Conservation (phyloP, 2,888 invertebrate genomes). For the Octodonta nipae region DNA sequence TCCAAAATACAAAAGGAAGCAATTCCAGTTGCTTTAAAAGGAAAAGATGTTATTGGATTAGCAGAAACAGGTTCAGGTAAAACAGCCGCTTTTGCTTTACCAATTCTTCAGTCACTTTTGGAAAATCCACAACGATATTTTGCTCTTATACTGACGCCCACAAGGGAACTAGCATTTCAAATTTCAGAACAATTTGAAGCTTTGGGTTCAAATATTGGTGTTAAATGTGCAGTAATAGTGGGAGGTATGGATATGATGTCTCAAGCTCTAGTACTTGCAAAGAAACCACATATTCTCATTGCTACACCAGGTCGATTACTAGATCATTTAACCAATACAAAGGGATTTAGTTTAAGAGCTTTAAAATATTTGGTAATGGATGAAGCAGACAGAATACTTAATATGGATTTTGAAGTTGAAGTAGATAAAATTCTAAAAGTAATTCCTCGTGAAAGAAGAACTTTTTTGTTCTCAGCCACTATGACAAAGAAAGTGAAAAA, state of each 20-base stretch:
- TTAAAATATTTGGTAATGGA: conserved; percentile 71
- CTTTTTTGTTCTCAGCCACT: conserved; percentile 93
- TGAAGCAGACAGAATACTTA: conserved; percentile 95
- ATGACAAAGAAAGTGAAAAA: conserved; percentile 98
- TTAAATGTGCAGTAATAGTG: conserved; percentile 91
- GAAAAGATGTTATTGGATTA: conserved; percentile 52
- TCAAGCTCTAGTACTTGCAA: conserved; percentile 78
- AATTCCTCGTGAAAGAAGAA: conserved; percentile 80
- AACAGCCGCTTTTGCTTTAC: conserved; percentile 94
- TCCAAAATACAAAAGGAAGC: conserved; percentile 92
- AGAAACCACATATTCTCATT: conserved; percentile 93
- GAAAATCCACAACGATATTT: conserved; percentile 89
- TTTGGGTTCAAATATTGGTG: conserved; percentile 77
- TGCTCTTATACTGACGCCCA: conserved; percentile 86
- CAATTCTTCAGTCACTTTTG: conserved; percentile 81
- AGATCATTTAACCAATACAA: conserved; percentile 94
- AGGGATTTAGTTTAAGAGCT: conserved; percentile 67
- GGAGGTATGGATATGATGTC: conserved; percentile 98
- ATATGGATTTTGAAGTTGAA: conserved; percentile 98
- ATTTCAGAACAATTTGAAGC: conserved; percentile 98
- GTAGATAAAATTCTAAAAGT: conserved; percentile 88
- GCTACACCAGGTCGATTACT: conserved; percentile 92
- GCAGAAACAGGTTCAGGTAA: conserved; percentile 89
- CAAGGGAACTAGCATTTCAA: conserved; percentile 94
- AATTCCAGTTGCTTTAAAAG: conserved; percentile 80